Evolutionary conservation across 2,888 invertebrate species (phyloP).

Genomic region (Molorchus minor): DNA sequence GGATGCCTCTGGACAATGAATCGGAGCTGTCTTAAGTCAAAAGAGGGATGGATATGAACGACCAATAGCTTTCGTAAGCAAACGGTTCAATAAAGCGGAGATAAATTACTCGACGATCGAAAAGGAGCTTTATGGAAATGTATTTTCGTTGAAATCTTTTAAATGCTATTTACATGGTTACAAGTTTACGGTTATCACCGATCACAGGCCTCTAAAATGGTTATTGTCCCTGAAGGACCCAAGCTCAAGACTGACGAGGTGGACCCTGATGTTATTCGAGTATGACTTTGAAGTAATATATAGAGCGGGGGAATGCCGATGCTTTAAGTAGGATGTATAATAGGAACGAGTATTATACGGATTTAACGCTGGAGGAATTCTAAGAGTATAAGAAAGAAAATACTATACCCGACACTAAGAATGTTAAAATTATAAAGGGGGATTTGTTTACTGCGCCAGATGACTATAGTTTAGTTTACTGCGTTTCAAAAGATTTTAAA

Average conservation of each 20-base stretch:
- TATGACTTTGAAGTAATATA: slow-evolving; percentile 32
- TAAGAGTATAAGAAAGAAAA: neutral
- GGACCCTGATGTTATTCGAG: slow-evolving; percentile 29
- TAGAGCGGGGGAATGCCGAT: slow-evolving; percentile 27
- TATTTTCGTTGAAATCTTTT: slow-evolving; percentile 1
- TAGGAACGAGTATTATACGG: neutral
- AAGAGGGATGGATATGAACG: slow-evolving; percentile 25
- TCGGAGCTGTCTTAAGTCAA: slow-evolving; percentile 32
- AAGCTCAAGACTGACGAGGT: slow-evolving; percentile 28
- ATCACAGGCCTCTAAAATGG: slow-evolving; percentile 26
- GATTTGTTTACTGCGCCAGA: neutral
- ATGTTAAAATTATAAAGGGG: neutral
- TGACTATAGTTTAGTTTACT: neutral
- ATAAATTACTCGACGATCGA: neutral
- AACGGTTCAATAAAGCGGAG: slow-evolving; percentile 23
- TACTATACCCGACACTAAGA: slow-evolving; percentile 3
- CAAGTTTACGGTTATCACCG: neutral
- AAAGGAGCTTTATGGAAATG: neutral
- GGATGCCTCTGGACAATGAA: slow-evolving; percentile 28
- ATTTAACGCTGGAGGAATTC: neutral
- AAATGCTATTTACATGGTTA: slow-evolving; percentile 5
- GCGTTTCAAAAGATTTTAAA: neutral
- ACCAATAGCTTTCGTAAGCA: slow-evolving; percentile 31
- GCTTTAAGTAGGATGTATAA: neutral
- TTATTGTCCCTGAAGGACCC: slow-evolving; percentile 29